These are phyloP conservation scores for Mimachlamys varia DNA, from an alignment of 2,888 invertebrate genomes.

Conservation along the genomic window DNA sequence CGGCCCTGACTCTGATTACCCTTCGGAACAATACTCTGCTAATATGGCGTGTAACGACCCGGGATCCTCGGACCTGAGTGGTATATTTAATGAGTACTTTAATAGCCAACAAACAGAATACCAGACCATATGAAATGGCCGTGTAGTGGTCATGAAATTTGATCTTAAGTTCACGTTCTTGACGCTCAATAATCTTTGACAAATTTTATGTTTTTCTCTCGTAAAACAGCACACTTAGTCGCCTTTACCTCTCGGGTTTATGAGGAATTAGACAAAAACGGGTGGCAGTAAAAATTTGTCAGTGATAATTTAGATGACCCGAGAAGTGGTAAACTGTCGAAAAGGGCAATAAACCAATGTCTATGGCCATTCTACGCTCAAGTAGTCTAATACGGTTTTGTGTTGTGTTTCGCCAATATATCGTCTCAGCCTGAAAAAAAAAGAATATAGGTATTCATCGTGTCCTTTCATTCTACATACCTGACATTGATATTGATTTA, in stretches of 20 bases:
- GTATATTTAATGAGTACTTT: constrained; percentile 65
- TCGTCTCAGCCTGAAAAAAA: neutral
- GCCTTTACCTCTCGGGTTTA: neutral
- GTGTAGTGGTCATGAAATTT: constrained; percentile 36
- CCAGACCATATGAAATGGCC: constrained; percentile 57
- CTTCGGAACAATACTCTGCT: constrained; percentile 50
- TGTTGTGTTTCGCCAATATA: neutral
- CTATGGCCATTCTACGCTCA: constrained; percentile 20
- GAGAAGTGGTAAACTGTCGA: neutral
- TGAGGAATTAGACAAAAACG: constrained; percentile 16
- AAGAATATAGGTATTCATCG: neutral
- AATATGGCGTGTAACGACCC: constrained; percentile 46
- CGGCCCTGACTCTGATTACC: constrained; percentile 46
- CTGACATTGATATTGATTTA: neutral
- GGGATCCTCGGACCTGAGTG: constrained; percentile 58
- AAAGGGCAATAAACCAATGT: constrained; percentile 17
- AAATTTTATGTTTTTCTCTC: constrained; percentile 20
- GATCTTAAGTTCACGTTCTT: constrained; percentile 22
- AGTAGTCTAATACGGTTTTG: neutral
- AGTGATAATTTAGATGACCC: constrained; percentile 21
- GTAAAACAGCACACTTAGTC: constrained; percentile 9
- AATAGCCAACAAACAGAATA: constrained; percentile 59
- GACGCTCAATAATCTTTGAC: constrained; percentile 34
- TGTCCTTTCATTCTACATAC: neutral
- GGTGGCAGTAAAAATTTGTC: constrained; percentile 12